Base-by-base conservation (phyloP, 2,113 vertebrate species). In the Thalassoma bifasciatum region DNA sequence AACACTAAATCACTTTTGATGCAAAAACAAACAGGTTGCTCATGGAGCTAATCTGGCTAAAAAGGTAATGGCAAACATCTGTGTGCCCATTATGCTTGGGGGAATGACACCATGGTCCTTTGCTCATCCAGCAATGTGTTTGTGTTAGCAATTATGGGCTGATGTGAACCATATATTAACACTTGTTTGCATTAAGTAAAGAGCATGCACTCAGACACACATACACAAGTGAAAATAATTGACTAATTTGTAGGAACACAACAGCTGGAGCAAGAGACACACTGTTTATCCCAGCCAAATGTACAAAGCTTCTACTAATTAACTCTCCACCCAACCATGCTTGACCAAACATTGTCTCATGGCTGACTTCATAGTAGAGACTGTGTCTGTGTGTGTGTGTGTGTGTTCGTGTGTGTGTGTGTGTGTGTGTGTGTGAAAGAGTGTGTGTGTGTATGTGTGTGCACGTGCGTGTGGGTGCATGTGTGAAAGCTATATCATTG, bases 261-360 rank as follows among this genome's bases (percentile, higher is more conserved):
- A 82, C 92, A 93, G 92, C 93, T 94, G 92, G 88, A 91, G 79
- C 24, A 66, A 51, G 66, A 80, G 70, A 65, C 83, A 65, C 78
- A 22, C 24, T 11, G 53, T 69, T 59, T 46, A 66, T 63, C 71
- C 58, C 62, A 75, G 76, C 72, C 78, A 56, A 42, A 66, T 76
- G 14, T 50, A 82, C 72, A 54, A 72, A 62, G 79, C 78, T 64
- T 72, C 63, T 66, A 67, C 86, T 92, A 86, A 90, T 88, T 86
- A 63, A 72, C 42, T 88, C 81, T 88, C 82, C 86, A 88, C 68
- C 84, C 86, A 87, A 84, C 84, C 86, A 85, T 80, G 87, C 84
- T 86, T 83, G 83, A 88, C 87, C 78, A 85, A 89, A 87, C 88
- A 90, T 91, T 57, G 21, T 71, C 70, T 89, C 88, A 91, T 84